Evolutionary conservation across 2,888 invertebrate species (phyloP).

Genomic region (Lucinisca nassula): DNA sequence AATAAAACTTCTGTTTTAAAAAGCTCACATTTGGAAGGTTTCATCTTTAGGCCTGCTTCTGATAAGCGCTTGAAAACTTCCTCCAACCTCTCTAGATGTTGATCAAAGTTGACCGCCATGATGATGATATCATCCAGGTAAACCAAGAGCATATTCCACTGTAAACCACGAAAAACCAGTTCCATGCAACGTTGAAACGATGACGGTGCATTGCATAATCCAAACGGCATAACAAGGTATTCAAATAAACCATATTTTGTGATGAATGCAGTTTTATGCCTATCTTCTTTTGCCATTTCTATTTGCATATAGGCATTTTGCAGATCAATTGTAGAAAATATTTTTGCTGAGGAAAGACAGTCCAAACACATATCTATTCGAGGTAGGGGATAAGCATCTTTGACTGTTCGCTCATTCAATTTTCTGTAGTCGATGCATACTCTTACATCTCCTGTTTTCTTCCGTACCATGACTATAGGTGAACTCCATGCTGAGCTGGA

Average conservation of each 20-base stretch:
- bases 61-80: slow-evolving; percentile 51
- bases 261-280: slow-evolving; percentile 46
- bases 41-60: slow-evolving; percentile 49
- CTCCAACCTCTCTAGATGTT: slow-evolving; percentile 51
- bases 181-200: slow-evolving; percentile 40
- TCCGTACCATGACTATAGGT: background rate
- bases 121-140: slow-evolving; percentile 71
- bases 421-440: too few species aligned
- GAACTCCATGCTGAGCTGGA: background rate
- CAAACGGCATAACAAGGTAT: slow-evolving; percentile 45
- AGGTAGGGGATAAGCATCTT: too few species aligned
- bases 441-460: too few species aligned
- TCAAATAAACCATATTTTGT: slow-evolving; percentile 47
- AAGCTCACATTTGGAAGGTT: slow-evolving; percentile 62
- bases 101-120: slow-evolving; percentile 44
- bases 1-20: slow-evolving; percentile 32
- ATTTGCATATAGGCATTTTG: slow-evolving; percentile 46
- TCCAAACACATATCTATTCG: too few species aligned
- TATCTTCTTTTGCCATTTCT: slow-evolving; percentile 40
- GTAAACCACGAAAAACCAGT: slow-evolving; percentile 26
- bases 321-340: slow-evolving; percentile 48
- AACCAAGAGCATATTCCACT: slow-evolving; percentile 63
- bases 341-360: slow-evolving; percentile 3
- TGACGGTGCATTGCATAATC: too few species aligned
- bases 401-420: too few species aligned